Conservation (phyloP, 2,888 invertebrate species). For the Ephialtes manifestator region DNA sequence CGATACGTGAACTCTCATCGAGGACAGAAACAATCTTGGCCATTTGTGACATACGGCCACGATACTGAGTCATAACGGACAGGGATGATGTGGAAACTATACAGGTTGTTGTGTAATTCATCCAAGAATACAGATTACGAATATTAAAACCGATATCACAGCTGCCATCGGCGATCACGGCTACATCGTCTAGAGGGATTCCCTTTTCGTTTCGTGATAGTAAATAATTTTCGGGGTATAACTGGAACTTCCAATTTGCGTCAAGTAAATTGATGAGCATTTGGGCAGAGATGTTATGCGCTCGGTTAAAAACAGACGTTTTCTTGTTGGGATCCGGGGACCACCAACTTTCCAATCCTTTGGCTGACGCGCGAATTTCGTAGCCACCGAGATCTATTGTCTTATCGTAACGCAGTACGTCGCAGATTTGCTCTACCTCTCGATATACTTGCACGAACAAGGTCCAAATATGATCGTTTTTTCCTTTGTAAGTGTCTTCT, state of each 20-base stretch:
- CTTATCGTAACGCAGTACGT: neutral
- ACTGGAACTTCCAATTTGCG: conserved; percentile 2
- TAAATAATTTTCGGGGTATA: neutral
- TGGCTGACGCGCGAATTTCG: neutral
- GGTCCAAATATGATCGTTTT: neutral
- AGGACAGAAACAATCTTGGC: conserved; percentile 9
- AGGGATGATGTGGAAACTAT: neutral
- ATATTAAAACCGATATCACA: conserved; percentile 1
- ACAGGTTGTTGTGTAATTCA: neutral
- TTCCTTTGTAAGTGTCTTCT: neutral
- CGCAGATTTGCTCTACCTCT: neutral
- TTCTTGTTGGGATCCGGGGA: neutral
- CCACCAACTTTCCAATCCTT: neutral
- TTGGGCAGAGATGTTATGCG: neutral
- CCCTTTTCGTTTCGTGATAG: neutral
- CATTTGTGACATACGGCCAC: conserved; percentile 13
- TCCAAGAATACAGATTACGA: neutral
- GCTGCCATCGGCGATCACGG: neutral
- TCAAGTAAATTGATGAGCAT: neutral
- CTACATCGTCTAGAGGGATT: neutral
- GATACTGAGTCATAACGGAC: conserved; percentile 22
- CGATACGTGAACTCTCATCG: neutral
- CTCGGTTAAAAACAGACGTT: neutral
- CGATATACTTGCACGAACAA: neutral
- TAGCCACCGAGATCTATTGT: conserved; percentile 3